Evolutionary conservation across 2,797 vertebrate genomes (phyloP).

Genomic region (Chiloscyllium punctatum): DNA sequence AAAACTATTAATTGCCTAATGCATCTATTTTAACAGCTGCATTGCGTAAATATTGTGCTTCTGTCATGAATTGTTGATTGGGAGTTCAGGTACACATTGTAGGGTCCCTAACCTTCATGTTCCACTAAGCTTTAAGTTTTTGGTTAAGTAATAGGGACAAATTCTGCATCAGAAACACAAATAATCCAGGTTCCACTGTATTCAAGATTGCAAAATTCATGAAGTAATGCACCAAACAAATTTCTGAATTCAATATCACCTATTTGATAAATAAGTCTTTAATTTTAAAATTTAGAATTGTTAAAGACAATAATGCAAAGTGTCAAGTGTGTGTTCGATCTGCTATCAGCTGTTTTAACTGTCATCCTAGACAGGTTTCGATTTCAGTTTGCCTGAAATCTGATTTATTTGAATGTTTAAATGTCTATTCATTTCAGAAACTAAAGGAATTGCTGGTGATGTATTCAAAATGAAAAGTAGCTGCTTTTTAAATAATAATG

Average conservation of each 20-base stretch:
- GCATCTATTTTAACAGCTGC: not conserved
- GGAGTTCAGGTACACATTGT: not conserved
- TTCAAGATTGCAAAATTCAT: not conserved
- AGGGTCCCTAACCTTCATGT: not conserved
- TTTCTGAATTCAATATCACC: not conserved
- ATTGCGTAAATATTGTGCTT: not conserved
- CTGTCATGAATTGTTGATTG: not conserved
- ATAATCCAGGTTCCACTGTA: not conserved
- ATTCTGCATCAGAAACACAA: not conserved
- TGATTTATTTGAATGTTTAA: not conserved
- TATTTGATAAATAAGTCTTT: no score
- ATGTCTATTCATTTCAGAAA: not conserved
- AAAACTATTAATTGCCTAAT: not conserved
- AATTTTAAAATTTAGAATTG: not conserved
- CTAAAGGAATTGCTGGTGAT: not conserved
- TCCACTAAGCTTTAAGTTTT: not conserved
- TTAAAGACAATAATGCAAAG: not conserved
- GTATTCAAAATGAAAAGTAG: not conserved
- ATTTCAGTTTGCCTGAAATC: not conserved
- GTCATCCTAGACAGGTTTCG: not conserved
- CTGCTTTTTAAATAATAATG: not conserved
- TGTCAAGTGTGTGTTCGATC: not conserved
- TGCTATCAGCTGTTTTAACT: not conserved
- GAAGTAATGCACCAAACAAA: not conserved
- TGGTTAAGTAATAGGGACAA: not conserved